A percentile compares a stretch with the other conserved stretches of the same genome.
Conservation (phyloP, 2,113 vertebrate genomes). For the Hepsetus odoe region DNA sequence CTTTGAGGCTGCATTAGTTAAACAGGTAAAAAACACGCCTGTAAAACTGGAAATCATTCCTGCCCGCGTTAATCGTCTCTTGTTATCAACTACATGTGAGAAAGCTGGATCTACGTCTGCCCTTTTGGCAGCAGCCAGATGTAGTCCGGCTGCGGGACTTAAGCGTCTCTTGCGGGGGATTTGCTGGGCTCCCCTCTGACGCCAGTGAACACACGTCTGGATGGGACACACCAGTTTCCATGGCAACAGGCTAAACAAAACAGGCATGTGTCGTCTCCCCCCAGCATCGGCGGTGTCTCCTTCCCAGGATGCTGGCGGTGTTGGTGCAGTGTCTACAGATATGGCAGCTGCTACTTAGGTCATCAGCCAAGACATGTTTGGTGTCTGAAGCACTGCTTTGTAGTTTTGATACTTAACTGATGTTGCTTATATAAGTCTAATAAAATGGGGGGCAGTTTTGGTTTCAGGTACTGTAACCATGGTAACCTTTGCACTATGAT, state of each 20-base stretch:
- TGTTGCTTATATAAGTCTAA: no score
- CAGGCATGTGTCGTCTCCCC: slow-evolving; percentile 52
- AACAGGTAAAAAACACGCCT: no score
- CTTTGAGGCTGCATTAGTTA: no score
- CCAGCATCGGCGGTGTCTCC: neutral
- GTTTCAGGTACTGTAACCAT: no score
- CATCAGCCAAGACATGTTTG: neutral
- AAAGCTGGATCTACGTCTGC: neutral
- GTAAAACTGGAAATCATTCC: no score
- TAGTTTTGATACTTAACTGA: no score
- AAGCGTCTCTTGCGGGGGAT: neutral
- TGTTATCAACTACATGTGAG: neutral
- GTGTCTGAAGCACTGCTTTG: no score
- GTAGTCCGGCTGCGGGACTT: slow-evolving; percentile 9
- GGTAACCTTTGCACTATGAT: no score
- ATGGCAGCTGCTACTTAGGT: neutral
- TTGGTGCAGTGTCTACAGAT: neutral
- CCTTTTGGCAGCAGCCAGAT: slow-evolving; percentile 21
- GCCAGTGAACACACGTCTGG: slow-evolving; percentile 26
- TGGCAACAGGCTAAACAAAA: slow-evolving; percentile 65
- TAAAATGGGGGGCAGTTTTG: no score
- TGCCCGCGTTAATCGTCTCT: neutral
- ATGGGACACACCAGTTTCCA: slow-evolving; percentile 67
- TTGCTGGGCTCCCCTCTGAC: slow-evolving; percentile 26
- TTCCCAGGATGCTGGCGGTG: neutral